Conservation (phyloP, 2,113 vertebrate species). For the Xiphophorus maculatus region DNA sequence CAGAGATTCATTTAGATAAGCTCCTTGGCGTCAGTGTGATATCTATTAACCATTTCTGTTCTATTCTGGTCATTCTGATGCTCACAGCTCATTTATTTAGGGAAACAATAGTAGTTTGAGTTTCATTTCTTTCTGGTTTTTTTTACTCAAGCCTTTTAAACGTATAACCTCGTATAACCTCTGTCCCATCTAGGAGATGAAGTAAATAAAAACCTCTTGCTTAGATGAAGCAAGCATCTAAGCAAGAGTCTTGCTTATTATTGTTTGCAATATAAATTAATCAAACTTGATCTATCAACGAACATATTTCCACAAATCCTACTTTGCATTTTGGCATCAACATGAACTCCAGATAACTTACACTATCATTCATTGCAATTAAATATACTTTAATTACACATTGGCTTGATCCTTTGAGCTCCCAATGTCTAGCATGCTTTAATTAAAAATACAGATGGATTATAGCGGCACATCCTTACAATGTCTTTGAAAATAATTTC, state of each 20-base stretch:
- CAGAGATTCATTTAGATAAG: conserved; percentile 39
- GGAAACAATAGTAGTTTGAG: background rate
- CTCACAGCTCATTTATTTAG: conserved; percentile 9
- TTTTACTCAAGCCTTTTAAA: background rate
- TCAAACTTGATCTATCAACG: background rate
- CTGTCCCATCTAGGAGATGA: background rate
- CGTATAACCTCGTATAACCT: background rate
- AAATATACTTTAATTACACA: background rate
- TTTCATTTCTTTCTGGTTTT: conserved; percentile 19
- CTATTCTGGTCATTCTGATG: conserved; percentile 26
- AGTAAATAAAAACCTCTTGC: background rate
- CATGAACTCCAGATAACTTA: background rate
- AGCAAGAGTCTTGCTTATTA: too few species aligned
- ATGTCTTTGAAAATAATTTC: too few species aligned
- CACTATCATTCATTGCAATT: background rate
- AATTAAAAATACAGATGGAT: too few species aligned
- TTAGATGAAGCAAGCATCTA: background rate
- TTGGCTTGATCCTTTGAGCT: background rate
- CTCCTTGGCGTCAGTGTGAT: conserved; percentile 39
- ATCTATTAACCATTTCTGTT: conserved; percentile 31
- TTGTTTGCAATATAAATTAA: too few species aligned
- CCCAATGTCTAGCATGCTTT: background rate
- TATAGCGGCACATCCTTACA: too few species aligned
- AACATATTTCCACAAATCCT: background rate
- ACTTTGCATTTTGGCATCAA: background rate